phyloP scores from a whole-genome alignment of 2,888 invertebrate genomes.

The Eucera pruinosa region DNA sequence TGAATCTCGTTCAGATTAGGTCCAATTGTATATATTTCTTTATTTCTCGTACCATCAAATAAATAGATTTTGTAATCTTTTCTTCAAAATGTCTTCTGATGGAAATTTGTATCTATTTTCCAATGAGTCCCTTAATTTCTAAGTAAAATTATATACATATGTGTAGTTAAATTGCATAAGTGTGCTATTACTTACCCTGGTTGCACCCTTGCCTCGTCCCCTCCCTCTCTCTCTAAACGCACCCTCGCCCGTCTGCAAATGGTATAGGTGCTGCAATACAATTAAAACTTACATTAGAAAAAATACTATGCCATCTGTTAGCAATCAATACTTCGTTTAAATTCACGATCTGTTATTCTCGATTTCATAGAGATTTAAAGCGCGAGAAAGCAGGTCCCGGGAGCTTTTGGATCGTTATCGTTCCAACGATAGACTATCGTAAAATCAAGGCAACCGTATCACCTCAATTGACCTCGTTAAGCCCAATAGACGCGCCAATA shows the following conservation, averaged over 20 bases:
- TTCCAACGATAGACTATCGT: constrained; percentile 73
- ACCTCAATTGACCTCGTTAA: constrained; percentile 81
- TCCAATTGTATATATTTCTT: no score
- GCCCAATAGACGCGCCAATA: constrained; percentile 79
- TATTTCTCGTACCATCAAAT: no score
- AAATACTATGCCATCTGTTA: no score
- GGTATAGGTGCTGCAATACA: constrained; percentile 82
- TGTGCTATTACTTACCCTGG: constrained; percentile 83
- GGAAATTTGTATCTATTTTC: no score
- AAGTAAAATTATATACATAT: no score
- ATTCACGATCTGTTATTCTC: no score
- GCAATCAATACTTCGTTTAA: no score
- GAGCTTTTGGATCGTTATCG: constrained; percentile 71
- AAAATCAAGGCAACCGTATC: constrained; percentile 79
- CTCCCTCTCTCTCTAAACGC: constrained; percentile 82
- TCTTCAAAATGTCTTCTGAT: no score
- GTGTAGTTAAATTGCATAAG: no score
- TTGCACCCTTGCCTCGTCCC: constrained; percentile 83
- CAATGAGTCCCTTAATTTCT: no score
- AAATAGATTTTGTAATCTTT: no score
- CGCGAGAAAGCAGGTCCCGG: constrained; percentile 1
- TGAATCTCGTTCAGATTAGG: no score
- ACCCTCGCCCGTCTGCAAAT: constrained; percentile 83
- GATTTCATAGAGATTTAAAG: not conserved
- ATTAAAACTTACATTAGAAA: not conserved